Evolutionary conservation across 2,113 vertebrate species (phyloP).

Genomic region (Rhinichthys klamathensis): DNA sequence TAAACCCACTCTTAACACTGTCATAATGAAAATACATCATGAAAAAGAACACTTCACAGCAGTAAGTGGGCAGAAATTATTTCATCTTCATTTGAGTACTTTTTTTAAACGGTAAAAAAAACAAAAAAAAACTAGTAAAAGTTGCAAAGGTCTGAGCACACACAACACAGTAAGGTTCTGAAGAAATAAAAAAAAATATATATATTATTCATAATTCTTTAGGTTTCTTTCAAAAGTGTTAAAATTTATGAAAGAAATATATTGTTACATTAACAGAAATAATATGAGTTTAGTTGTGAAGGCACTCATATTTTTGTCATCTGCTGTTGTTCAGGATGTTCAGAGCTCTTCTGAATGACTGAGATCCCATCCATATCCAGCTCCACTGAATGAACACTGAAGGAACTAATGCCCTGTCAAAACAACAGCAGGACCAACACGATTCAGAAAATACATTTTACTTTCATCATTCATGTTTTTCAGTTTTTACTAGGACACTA

Average conservation of each 20-base stretch:
- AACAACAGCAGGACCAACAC: slow-evolving; percentile 3
- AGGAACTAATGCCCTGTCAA: slow-evolving; percentile 85
- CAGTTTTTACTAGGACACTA: not conserved
- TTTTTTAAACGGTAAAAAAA: too few species aligned
- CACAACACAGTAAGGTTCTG: too few species aligned
- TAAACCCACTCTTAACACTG: too few species aligned
- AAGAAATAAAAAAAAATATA: too few species aligned
- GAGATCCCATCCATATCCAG: slow-evolving; percentile 81
- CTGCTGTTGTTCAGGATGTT: slow-evolving; percentile 3
- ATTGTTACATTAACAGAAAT: not conserved
- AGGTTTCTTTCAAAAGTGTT: too few species aligned
- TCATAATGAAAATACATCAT: too few species aligned
- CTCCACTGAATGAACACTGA: slow-evolving; percentile 86
- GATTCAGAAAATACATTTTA: not conserved
- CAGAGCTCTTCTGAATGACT: slow-evolving; percentile 21
- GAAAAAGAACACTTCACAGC: too few species aligned
- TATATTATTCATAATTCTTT: too few species aligned
- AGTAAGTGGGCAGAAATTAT: too few species aligned
- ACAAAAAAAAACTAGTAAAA: too few species aligned
- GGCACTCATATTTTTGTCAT: not conserved
- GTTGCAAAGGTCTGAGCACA: too few species aligned
- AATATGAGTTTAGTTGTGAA: not conserved
- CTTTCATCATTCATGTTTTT: not conserved
- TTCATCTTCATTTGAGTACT: too few species aligned
- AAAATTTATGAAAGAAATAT: not conserved